These are phyloP conservation scores for Halcyon leucocephala DNA, from an alignment of 2,797 vertebrate genomes.

Conservation along the genomic window DNA sequence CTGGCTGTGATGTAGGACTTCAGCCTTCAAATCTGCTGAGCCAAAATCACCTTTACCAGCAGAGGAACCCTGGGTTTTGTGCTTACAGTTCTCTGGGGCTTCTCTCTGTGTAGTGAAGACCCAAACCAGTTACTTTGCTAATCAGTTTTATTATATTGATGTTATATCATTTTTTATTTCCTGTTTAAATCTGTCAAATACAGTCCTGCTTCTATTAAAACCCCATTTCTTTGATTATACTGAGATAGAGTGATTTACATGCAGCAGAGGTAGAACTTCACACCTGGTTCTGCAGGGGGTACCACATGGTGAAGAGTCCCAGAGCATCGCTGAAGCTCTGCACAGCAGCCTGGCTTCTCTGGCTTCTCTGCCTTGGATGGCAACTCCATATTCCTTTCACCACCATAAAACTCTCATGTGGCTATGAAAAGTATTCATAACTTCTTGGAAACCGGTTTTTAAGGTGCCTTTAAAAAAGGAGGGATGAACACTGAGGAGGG, in stretches of 20 bases:
- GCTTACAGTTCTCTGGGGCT: background rate
- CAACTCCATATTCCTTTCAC: background rate
- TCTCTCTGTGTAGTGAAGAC: background rate
- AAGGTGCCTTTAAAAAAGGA: background rate
- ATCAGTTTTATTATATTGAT: background rate
- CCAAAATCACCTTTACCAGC: background rate
- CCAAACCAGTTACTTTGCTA: background rate
- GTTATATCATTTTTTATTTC: background rate
- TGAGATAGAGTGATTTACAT: rapidly evolving
- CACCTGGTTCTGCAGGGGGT: background rate
- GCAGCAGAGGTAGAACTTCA: background rate
- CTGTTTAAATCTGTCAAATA: background rate
- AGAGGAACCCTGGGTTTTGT: background rate
- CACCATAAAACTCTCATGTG: background rate
- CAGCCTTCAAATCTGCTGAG: background rate
- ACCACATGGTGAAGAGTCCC: rapidly evolving
- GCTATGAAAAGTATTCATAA: background rate
- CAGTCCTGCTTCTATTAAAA: background rate
- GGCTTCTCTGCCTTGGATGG: background rate
- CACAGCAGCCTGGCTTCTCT: background rate
- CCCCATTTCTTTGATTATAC: background rate
- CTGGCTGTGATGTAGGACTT: background rate
- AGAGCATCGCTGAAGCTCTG: background rate
- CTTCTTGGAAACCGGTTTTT: background rate
- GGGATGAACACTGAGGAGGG: rapidly evolving